Percentiles rank a stretch among this genome's conserved stretches.
These are phyloP conservation scores for Bombycilla garrulus DNA, from an alignment of 2,113 vertebrate genomes.

Conservation along the genomic window DNA sequence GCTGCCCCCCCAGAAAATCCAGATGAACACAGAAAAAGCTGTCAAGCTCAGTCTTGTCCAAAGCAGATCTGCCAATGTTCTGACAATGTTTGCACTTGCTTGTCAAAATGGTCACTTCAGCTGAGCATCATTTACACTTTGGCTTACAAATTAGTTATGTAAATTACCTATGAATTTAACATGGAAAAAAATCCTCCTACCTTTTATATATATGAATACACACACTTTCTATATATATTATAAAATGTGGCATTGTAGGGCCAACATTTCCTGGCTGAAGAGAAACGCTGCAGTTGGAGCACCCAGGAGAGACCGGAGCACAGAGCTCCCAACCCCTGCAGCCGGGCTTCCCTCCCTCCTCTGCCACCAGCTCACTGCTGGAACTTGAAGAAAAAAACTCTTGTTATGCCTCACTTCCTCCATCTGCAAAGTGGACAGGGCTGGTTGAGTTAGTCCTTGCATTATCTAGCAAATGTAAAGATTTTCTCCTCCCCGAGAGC, in stretches of 20 bases:
- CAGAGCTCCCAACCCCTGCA: background rate
- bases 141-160: slow-evolving; percentile 60
- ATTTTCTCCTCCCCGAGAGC: background rate
- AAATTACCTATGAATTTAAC: slow-evolving; percentile 55
- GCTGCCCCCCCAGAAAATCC: background rate
- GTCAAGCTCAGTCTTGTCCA: slow-evolving; percentile 52
- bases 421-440: background rate
- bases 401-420: background rate
- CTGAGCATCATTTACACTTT: slow-evolving; percentile 48
- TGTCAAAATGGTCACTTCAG: slow-evolving; percentile 63
- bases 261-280: background rate
- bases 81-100: slow-evolving; percentile 61
- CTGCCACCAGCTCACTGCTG: background rate
- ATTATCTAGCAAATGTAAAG: background rate
- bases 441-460: background rate
- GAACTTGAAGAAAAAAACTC: background rate
- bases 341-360: background rate
- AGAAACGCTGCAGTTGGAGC: background rate
- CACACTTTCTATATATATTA: background rate
- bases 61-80: slow-evolving; percentile 48
- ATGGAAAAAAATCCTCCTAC: background rate
- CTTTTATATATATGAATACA: background rate
- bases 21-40: slow-evolving; percentile 43
- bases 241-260: background rate
- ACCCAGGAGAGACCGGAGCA: background rate